A percentile compares a stretch with the other conserved stretches of the same genome.
These are phyloP conservation scores for Parazoanthus swiftii DNA, from an alignment of 92 coral and sea anemone genomes.

Conservation along the genomic window DNA sequence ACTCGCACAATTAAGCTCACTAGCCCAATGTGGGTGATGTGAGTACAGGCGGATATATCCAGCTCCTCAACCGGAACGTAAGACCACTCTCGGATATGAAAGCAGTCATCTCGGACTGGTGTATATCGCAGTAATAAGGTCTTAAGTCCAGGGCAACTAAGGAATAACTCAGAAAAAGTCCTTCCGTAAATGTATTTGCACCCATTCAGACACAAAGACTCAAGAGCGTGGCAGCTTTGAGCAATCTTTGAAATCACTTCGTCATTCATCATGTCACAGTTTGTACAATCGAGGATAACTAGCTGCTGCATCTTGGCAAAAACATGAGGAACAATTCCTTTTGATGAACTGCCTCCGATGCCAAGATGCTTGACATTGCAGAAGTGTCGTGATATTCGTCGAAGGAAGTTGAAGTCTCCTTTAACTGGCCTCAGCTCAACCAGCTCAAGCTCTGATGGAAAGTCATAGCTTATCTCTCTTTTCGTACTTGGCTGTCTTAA, in stretches of 20 bases:
- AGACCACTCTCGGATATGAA: slow-evolving; percentile 80
- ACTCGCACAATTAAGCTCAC: slow-evolving; percentile 79
- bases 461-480: slow-evolving; percentile 70
- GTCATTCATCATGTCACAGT: slow-evolving; percentile 96
- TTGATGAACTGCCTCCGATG: slow-evolving; percentile 90
- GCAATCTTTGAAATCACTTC: slow-evolving; percentile 90
- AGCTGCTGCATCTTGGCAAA: slow-evolving; percentile 92
- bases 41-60: slow-evolving; percentile 97
- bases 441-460: slow-evolving; percentile 89
- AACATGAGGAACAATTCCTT: slow-evolving; percentile 89
- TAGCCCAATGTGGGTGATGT: slow-evolving; percentile 88
- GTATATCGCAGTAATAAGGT: slow-evolving; percentile 95
- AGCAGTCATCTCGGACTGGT: slow-evolving; percentile 95
- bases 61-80: slow-evolving; percentile 86
- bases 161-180: slow-evolving; percentile 80
- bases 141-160: slow-evolving; percentile 76
- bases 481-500: slow-evolving; percentile 64
- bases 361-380: slow-evolving; percentile 91
- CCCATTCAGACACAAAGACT: slow-evolving; percentile 93
- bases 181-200: slow-evolving; percentile 94
- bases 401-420: slow-evolving; percentile 91
- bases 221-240: slow-evolving; percentile 87
- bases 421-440: slow-evolving; percentile 92
- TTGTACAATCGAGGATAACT: slow-evolving; percentile 94
- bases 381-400: slow-evolving; percentile 89